Evolutionary conservation across 2,888 invertebrate genomes (phyloP).

Genomic region (Stratiomys singularior): DNA sequence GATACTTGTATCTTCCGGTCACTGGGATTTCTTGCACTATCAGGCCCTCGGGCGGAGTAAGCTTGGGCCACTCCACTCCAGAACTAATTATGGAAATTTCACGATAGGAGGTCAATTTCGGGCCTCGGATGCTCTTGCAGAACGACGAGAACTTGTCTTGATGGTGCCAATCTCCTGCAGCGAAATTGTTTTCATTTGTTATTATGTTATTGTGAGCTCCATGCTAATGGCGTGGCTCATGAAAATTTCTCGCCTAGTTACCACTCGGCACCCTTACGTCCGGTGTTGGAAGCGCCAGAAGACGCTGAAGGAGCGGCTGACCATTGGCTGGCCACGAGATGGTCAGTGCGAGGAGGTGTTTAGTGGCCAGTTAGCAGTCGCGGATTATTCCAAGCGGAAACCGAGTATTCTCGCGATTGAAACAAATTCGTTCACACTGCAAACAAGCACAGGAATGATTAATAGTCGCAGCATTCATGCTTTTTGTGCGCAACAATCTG

Average conservation of each 20-base stretch:
- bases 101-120: slow-evolving; percentile 43
- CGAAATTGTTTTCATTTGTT: slow-evolving; percentile 40
- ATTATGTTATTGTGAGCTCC: slow-evolving; percentile 33
- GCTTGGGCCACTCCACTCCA: slow-evolving; percentile 14
- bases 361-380: slow-evolving; percentile 1
- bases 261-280: neutral
- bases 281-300: neutral
- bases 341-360: neutral
- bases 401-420: slow-evolving; percentile 38
- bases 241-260: slow-evolving; percentile 1
- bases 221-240: slow-evolving; percentile 30
- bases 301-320: neutral
- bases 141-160: slow-evolving; percentile 40
- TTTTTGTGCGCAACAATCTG: slow-evolving; percentile 14
- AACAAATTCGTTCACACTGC: slow-evolving; percentile 43
- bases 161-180: slow-evolving; percentile 44
- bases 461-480: neutral
- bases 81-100: slow-evolving; percentile 46
- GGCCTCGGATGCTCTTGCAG: neutral
- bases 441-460: slow-evolving; percentile 22
- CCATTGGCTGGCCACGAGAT: neutral
- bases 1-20: slow-evolving; percentile 22
- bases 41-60: slow-evolving; percentile 6
- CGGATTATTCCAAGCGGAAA: slow-evolving; percentile 27
- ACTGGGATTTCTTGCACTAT: slow-evolving; percentile 15